Base-by-base conservation (phyloP, 2,888 invertebrate species). In the Luffia ferchaultella region DNA sequence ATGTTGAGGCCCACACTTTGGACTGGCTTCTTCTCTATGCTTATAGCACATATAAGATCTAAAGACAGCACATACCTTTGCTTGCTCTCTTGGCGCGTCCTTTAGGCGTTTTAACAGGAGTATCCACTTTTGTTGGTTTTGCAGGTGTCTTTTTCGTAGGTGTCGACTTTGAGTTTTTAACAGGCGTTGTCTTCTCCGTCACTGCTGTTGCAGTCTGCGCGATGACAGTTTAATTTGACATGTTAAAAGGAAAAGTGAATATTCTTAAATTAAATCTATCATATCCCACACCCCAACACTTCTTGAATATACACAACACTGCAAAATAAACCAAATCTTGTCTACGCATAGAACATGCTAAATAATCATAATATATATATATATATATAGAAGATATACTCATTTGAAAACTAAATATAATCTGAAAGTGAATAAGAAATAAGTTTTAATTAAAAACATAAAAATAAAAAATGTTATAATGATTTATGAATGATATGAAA, bases 121-220 rank as follows among this genome's bases (percentile, higher is more conserved):
- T 53, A 2, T 59, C 62, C 9, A 46, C 52, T 51, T 67, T 64
- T 15, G 56, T 60, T 42, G 61, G 62, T 19, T 55, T 52, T 18
- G 46, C 15, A 9, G 40, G 30, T 30, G 30, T 7, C 30, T 30
- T 30, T 30, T 30, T 30, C 3, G 3, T 30, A 30, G 30, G 30
- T 7, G 30, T 30, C 30, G 30, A 7, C 12, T 30, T 30, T 30
- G 30, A 3, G 12, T 12, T 30, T 30, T 30, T 30, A 30, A 30
- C 43, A 16, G 50, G 41, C 19, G 42, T 16, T 1, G 46, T 20
- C 40, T 78, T 79, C 49, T 79, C 80, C 53, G 67, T 64, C 48
- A 79, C 70, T 18, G 79, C 77, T 2, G 80, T 78, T 16, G 80
- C 80, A 44, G 80, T 80, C 80, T 80, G 75, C n/a, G 15, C 16